A percentile compares a stretch with the other conserved stretches of the same genome.
phyloP scores from a whole-genome alignment of 1,140 invertebrate species.

The Cylas formicarius region DNA sequence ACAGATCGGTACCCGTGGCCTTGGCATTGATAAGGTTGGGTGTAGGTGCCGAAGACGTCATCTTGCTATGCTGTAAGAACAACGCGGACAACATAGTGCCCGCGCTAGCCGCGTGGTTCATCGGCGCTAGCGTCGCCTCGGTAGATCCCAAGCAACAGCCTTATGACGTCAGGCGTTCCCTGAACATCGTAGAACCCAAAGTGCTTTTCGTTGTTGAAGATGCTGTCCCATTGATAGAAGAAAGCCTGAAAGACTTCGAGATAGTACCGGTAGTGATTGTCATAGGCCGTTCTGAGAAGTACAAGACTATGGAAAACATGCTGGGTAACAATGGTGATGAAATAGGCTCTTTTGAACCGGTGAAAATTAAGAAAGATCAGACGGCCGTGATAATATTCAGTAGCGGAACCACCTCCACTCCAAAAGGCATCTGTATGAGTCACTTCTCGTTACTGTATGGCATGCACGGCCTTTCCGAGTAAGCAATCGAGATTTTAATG shows the following conservation, averaged over 20 bases:
- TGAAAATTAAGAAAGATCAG: slow-evolving; percentile 14
- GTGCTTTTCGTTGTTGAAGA: slow-evolving; percentile 20
- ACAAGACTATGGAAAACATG: slow-evolving; percentile 9
- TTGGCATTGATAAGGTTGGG: slow-evolving; percentile 40
- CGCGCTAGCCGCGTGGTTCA: slow-evolving; percentile 41
- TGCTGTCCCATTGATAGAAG: slow-evolving; percentile 7
- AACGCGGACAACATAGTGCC: slow-evolving; percentile 45
- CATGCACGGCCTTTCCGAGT: no score
- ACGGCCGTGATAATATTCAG: slow-evolving; percentile 46
- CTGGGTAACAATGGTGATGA: slow-evolving; percentile 6
- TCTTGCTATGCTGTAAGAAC: slow-evolving; percentile 43
- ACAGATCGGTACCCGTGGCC: slow-evolving; percentile 41
- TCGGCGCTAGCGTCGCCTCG: slow-evolving; percentile 33
- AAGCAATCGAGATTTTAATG: no score
- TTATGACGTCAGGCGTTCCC: slow-evolving; percentile 8
- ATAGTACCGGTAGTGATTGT: slow-evolving; percentile 10
- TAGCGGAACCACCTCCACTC: slow-evolving; percentile 69
- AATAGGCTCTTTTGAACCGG: slow-evolving; percentile 6
- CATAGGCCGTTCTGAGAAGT: slow-evolving; percentile 12
- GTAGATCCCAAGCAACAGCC: slow-evolving; percentile 15
- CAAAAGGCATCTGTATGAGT: slow-evolving; percentile 49
- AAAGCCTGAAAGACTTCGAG: slow-evolving; percentile 5
- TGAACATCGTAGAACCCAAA: slow-evolving; percentile 7
- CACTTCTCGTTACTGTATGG: no score
- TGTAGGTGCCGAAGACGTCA: slow-evolving; percentile 41